A percentile compares a stretch with the other conserved stretches of the same genome.
phyloP scores from a whole-genome alignment of 53 echinoderm and acorn worm species.

The Arbacia lixula region DNA sequence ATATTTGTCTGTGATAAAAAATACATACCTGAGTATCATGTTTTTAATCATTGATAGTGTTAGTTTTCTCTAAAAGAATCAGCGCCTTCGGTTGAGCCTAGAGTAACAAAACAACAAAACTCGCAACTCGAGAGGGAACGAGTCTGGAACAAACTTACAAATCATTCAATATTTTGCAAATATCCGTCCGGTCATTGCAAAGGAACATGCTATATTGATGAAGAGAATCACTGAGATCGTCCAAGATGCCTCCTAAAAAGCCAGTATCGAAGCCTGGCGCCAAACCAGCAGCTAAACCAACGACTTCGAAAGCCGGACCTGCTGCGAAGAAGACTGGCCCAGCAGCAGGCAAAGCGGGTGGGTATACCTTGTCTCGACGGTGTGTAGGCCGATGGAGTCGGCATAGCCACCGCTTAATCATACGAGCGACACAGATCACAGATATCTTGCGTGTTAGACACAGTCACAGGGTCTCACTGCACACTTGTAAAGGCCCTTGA shows the following conservation, averaged over 20 bases:
- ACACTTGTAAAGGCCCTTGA: too few relatives aligned
- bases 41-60: too few relatives aligned
- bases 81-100: too few relatives aligned
- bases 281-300: slow-evolving; percentile 53
- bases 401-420: neutral
- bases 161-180: too few relatives aligned
- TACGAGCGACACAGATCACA: neutral
- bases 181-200: neutral
- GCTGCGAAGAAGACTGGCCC: slow-evolving; percentile 63
- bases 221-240: too few relatives aligned
- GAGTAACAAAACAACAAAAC: too few relatives aligned
- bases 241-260: slow-evolving; percentile 85
- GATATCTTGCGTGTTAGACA: neutral
- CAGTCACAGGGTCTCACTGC: too few relatives aligned
- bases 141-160: too few relatives aligned
- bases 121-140: too few relatives aligned
- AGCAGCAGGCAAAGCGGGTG: slow-evolving; percentile 55
- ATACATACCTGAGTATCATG: too few relatives aligned
- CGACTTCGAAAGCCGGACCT: slow-evolving; percentile 40
- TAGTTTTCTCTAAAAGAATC: too few relatives aligned
- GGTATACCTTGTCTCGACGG: neutral
- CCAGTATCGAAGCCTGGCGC: slow-evolving; percentile 66
- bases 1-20: too few relatives aligned
- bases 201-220: neutral
- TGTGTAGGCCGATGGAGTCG: neutral